A percentile compares a stretch with the other conserved stretches of the same genome.
Conservation (phyloP, 2,113 vertebrate genomes). For the Blennius ocellaris region DNA sequence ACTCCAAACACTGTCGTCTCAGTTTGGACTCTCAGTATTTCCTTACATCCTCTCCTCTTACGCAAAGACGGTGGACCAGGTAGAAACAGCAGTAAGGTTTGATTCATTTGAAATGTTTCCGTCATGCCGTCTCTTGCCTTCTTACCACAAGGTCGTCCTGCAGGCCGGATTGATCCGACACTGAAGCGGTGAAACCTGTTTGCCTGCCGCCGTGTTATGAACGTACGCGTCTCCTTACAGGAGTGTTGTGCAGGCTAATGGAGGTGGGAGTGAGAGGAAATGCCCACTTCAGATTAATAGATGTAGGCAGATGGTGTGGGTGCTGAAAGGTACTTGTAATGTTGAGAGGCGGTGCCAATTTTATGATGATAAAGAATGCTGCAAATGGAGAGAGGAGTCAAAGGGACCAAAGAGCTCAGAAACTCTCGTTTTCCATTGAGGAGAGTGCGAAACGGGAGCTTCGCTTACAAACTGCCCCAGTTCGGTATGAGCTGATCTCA, state of each 20-base stretch:
- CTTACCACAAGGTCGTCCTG: too few relatives aligned
- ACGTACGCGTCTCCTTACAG: slow-evolving; percentile 8
- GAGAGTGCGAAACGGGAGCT: background rate
- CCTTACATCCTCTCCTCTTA: too few relatives aligned
- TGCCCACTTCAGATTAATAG: slow-evolving; percentile 50
- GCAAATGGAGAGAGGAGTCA: background rate
- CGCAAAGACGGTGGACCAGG: too few relatives aligned
- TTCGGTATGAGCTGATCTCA: background rate
- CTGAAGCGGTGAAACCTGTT: too few relatives aligned
- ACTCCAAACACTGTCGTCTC: too few relatives aligned
- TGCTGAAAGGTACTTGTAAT: slow-evolving; percentile 51
- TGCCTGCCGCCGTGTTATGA: slow-evolving; percentile 13
- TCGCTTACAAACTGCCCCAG: background rate
- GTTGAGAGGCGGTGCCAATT: slow-evolving; percentile 37
- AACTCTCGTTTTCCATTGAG: slow-evolving; percentile 3
- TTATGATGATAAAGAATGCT: slow-evolving; percentile 32
- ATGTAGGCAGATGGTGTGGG: slow-evolving; percentile 62
- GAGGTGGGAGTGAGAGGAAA: slow-evolving; percentile 42
- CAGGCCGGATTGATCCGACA: too few relatives aligned
- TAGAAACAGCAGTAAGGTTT: too few relatives aligned
- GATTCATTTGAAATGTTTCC: too few relatives aligned
- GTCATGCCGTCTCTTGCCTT: too few relatives aligned
- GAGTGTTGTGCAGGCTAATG: background rate
- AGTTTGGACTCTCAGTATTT: too few relatives aligned
- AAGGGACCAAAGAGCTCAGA: slow-evolving; percentile 9